Conservation (phyloP, 2,797 vertebrate species). For the Acanthornis magna region DNA sequence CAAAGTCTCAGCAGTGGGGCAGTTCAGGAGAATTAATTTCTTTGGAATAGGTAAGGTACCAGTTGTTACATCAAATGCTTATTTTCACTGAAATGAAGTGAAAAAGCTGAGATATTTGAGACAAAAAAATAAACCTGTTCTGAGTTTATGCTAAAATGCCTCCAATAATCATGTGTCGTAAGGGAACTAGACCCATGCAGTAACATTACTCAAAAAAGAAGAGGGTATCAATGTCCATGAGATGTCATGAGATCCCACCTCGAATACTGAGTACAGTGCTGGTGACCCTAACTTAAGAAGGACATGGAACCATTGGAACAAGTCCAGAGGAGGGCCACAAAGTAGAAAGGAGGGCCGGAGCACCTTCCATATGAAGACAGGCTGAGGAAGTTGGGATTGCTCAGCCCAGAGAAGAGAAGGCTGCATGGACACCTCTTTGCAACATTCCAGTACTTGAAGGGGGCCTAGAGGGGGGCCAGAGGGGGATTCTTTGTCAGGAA, state of each 20-base stretch:
- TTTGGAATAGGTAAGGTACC: background rate
- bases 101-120: background rate
- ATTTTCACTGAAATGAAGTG: background rate
- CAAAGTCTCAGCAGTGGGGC: background rate
- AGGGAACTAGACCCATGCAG: background rate
- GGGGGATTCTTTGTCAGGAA: background rate
- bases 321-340: background rate
- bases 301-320: background rate
- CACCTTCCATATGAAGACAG: background rate
- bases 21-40: background rate
- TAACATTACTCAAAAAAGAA: background rate
- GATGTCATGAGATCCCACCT: background rate
- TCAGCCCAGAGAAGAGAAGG: background rate
- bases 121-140: background rate
- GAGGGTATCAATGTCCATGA: background rate
- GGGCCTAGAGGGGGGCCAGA: background rate
- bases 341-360: background rate
- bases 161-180: background rate
- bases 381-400: no score
- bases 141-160: background rate
- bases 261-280: background rate
- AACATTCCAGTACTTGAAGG: background rate
- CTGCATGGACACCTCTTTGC: no score
- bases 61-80: background rate
- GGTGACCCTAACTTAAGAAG: background rate